Base-by-base conservation (phyloP, 2,113 vertebrate genomes). In the Brachypteracias leptosomus region DNA sequence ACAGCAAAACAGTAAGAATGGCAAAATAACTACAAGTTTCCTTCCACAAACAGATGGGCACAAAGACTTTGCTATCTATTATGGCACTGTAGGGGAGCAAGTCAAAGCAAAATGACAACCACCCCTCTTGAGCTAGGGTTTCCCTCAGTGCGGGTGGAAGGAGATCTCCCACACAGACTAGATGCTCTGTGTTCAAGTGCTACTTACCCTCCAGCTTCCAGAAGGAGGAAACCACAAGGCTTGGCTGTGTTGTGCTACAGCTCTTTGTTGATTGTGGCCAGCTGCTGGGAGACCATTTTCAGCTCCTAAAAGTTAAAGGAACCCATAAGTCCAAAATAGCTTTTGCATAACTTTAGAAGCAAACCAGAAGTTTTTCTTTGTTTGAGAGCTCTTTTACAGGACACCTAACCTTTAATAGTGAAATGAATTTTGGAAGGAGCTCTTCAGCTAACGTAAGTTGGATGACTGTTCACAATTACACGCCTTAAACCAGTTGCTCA, bases 291-390 rank as follows among this genome's bases (percentile, higher is more conserved):
- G 59, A 52, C 12, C 28, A 49, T 40, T 86, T 73, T 58, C 38
- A 90, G 40, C 28, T 61, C 46, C 75, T 77, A 19, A 65, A 94
- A 83, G 26, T 76, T 89, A 76, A 87, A 92, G 38, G 59, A 89
- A 31, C 5, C 18, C 24, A 6, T 29, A 79, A 80, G 26, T 44
- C 42, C 49, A 67, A 89, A 83, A 21, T 8, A 63, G 21, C 3
- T 26, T n/a, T 57, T 46, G 62, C 17, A 9, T 36, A 40, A 33
- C 28, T 62, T 90, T 26, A 44, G 36, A 73, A 88, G n/a, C 1
- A 85, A 93, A 78, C 0, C 10, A 20, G 59, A 42, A 52, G 3
- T 5, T 55, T 89, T 65, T 40, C 44, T 25, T 76, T 31, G n/a
- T 40, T 73, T 52, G 17, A 71, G 36, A 59, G 11, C 22, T 42